Conservation (phyloP, 2,113 vertebrate genomes). For the Sardina pilchardus region DNA sequence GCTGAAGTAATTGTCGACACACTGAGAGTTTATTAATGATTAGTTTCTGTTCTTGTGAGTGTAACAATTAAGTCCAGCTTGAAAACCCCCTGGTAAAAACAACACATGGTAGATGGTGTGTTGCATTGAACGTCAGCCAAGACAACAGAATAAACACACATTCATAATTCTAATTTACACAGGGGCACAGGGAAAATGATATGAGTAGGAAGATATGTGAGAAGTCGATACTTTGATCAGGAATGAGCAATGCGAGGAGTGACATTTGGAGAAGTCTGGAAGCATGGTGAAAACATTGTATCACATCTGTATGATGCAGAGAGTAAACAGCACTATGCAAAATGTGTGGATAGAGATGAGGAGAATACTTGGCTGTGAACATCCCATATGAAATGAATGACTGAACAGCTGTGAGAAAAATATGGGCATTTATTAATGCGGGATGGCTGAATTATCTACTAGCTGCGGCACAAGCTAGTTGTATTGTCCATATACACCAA, state of each 20-base stretch:
- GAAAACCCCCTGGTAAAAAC: neutral
- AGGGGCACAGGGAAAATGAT: neutral
- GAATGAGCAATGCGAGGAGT: neutral
- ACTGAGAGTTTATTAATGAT: constrained; percentile 16
- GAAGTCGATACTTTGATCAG: neutral
- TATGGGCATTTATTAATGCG: neutral
- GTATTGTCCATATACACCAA: too few species aligned
- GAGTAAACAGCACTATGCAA: neutral
- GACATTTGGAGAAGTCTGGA: neutral
- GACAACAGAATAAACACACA: neutral
- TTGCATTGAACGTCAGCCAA: neutral
- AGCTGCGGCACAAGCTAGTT: too few species aligned
- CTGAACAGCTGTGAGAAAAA: neutral
- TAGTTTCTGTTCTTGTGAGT: neutral
- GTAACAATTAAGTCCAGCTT: constrained; percentile 1
- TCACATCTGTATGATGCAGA: neutral
- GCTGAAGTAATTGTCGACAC: constrained; percentile 4
- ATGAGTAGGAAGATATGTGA: neutral
- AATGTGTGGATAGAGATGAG: neutral
- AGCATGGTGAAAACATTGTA: neutral
- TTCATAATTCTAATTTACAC: neutral
- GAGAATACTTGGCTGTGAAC: neutral
- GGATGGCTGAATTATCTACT: neutral
- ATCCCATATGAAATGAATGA: neutral
- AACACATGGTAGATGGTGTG: constrained; percentile 5